These are phyloP conservation scores for Chionodraco myersi DNA, from an alignment of 2,113 vertebrate species.

Conservation along the genomic window DNA sequence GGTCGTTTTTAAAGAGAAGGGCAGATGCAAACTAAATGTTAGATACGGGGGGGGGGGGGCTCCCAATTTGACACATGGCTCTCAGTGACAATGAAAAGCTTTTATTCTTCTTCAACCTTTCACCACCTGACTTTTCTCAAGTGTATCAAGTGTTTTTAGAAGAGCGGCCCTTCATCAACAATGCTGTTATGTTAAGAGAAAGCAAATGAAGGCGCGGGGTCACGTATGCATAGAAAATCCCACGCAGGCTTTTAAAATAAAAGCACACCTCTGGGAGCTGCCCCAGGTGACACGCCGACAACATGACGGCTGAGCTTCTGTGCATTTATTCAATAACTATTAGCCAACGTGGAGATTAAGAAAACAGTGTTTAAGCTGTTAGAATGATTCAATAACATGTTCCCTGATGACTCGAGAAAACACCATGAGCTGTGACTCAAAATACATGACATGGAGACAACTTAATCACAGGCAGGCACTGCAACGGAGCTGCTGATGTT, in stretches of 20 bases:
- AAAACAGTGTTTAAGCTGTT: constrained; percentile 47
- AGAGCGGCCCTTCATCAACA: constrained; percentile 36
- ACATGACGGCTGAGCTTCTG: not conserved
- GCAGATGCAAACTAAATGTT: constrained; percentile 48
- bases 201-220: constrained; percentile 24
- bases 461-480: constrained; percentile 15
- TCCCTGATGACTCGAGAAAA: not conserved
- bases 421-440: constrained; percentile 1
- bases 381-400: constrained; percentile 22
- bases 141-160: constrained; percentile 16
- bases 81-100: constrained; percentile 55
- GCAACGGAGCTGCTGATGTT: not conserved
- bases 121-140: constrained; percentile 39
- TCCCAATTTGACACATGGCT: constrained; percentile 44
- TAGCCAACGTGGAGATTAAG: not conserved
- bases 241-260: constrained; percentile 2
- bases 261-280: constrained; percentile 10
- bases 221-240: not conserved
- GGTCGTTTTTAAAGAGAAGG: constrained; percentile 55
- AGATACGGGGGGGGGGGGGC: not conserved
- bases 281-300: constrained; percentile 1
- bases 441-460: constrained; percentile 1
- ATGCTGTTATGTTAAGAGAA: constrained; percentile 24
- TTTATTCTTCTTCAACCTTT: constrained; percentile 31
- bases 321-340: not conserved